These are phyloP conservation scores for Cactoblastis cactorum DNA, from an alignment of 2,888 invertebrate species.

Conservation along the genomic window DNA sequence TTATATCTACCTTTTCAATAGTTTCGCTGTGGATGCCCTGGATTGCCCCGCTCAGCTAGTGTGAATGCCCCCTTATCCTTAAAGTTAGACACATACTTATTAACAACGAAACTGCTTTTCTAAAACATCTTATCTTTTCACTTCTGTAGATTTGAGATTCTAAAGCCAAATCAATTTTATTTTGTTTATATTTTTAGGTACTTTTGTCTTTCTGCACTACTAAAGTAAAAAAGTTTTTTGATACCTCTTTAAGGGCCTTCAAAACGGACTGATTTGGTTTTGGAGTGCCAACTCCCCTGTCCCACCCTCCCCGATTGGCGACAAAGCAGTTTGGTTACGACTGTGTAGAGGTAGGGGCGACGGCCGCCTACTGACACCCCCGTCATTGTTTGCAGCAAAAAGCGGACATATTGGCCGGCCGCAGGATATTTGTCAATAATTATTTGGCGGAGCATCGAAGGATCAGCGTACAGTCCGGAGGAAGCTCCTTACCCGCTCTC, in stretches of 20 bases:
- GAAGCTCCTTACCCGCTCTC: constrained; percentile 73
- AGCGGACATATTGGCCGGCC: constrained; percentile 79
- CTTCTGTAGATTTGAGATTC: constrained; percentile 57
- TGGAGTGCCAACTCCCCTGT: constrained; percentile 47
- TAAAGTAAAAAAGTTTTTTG: no score
- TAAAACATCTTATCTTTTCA: constrained; percentile 45
- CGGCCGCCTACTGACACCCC: constrained; percentile 54
- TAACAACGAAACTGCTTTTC: constrained; percentile 67
- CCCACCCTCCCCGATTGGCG: constrained; percentile 42
- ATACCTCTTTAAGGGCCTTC: no score
- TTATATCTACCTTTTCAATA: constrained; percentile 47
- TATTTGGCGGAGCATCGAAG: constrained; percentile 80
- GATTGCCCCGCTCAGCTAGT: constrained; percentile 66
- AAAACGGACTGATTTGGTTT: constrained; percentile 42
- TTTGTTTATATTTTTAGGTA: not conserved
- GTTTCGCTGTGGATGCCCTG: constrained; percentile 75
- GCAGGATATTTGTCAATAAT: constrained; percentile 80
- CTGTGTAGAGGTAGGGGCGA: constrained; percentile 22
- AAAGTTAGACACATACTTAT: constrained; percentile 59
- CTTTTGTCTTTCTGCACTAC: not conserved
- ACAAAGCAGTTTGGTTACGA: constrained; percentile 59
- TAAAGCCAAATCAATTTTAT: constrained; percentile 46
- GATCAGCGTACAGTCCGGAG: constrained; percentile 79
- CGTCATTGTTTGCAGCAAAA: constrained; percentile 78
- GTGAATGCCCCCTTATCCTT: constrained; percentile 69